Evolutionary conservation across 2,113 vertebrate species (phyloP), one percentile per base, ranked within the genome.

Genomic region (Paramisgurnus dabryanus): DNA sequence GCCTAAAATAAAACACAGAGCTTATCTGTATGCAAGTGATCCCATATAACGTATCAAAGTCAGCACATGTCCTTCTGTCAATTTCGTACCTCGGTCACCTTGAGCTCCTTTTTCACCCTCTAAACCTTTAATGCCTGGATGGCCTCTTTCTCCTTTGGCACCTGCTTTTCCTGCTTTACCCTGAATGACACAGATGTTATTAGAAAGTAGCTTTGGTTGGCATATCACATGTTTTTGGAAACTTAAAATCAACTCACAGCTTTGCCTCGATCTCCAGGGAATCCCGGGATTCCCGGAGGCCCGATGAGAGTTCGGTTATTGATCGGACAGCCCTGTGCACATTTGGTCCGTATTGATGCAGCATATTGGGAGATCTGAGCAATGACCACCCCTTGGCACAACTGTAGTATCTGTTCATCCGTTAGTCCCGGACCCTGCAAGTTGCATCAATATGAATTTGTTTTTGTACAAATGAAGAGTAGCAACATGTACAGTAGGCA

Each of bases 371-470:
- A 92, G 80, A 94, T 83, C 86, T 92, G 88, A 49, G 90, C 89
- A 7, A 87, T 91, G 7, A 93, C 89, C 53, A 91, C 91, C 0
- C 90, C 89, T 60, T 81, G 86, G 82, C 93, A 93, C 70, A 94
- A 87, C 86, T 95, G 89, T 72, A 93, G 88, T 64, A 93, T 87
- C 86, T 94, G 91, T 71, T 93, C 88, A 27, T 94, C 92, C 2
- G 87, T 89, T 76, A 95, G 89, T 78, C 89, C 91, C 10, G 92
- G 90, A 80, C 92, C 93, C 92, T 95, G 88, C 50, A 82, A 57
- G 3, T 5, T 18, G 4, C 40, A 58, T 5, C 7, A 67, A n/a
- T 47, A 22, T 10, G 12, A 45, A 47, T 68, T n/a, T 3, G 39
- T 17, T 55, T 69, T 34, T 12, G 22, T 4, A 49, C 27, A 7